Percentiles rank a stretch among this genome's conserved stretches.
These are phyloP conservation scores for Hedychridium roseum DNA, from an alignment of 2,888 invertebrate genomes.

Conservation along the genomic window DNA sequence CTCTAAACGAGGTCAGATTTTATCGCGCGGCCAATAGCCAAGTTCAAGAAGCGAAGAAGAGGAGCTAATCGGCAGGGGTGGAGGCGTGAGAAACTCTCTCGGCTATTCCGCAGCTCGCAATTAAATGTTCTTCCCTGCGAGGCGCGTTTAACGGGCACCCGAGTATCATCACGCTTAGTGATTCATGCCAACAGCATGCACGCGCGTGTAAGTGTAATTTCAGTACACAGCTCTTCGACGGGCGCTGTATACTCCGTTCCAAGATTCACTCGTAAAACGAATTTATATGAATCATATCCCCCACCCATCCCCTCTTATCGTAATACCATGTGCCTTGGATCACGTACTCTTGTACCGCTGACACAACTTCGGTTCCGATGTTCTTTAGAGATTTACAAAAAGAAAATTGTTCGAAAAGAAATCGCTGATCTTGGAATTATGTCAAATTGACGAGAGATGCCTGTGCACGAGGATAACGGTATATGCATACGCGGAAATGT, in stretches of 20 bases:
- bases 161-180: background rate
- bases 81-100: constrained; percentile 44
- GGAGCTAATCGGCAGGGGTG: constrained; percentile 26
- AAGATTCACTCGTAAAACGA: too few relatives aligned
- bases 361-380: too few relatives aligned
- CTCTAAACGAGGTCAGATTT: constrained; percentile 38
- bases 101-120: constrained; percentile 46
- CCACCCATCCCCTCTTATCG: too few relatives aligned
- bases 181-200: background rate
- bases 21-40: constrained; percentile 28
- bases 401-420: background rate
- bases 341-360: too few relatives aligned
- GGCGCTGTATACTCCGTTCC: background rate
- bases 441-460: too few relatives aligned
- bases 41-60: constrained; percentile 23
- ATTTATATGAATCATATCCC: too few relatives aligned
- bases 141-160: constrained; percentile 5
- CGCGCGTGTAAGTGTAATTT: background rate
- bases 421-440: too few relatives aligned
- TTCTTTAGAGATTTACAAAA: too few relatives aligned
- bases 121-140: constrained; percentile 39
- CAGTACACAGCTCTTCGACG: background rate
- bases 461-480: too few relatives aligned
- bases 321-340: too few relatives aligned
- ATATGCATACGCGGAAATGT: too few relatives aligned